Conservation (phyloP, 2,797 vertebrate species). For the Sarcoramphus papa region DNA sequence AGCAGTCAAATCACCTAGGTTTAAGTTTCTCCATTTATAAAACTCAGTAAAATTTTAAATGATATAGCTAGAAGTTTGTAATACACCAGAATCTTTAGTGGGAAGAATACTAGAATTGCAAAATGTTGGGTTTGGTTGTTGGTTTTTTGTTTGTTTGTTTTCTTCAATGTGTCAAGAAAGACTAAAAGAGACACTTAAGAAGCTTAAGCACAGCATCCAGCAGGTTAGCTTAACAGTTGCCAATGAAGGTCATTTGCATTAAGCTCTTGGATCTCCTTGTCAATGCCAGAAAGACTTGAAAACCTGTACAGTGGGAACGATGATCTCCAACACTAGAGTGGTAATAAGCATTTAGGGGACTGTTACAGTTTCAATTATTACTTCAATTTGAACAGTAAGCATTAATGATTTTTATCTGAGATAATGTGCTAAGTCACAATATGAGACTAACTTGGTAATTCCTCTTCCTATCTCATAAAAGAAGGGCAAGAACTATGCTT, state of each 20-base stretch:
- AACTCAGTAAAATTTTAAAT: neutral
- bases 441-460: neutral
- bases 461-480: neutral
- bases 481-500: neutral
- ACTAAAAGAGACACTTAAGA: neutral
- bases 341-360: neutral
- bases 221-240: neutral
- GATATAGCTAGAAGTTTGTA: neutral
- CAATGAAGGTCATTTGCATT: neutral
- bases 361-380: neutral
- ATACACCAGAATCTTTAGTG: neutral
- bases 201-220: neutral
- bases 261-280: neutral
- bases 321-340: neutral
- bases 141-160: neutral
- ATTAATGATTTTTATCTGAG: neutral
- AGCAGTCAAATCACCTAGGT: neutral
- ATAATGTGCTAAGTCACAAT: neutral
- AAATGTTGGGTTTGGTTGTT: neutral
- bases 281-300: neutral
- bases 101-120: neutral
- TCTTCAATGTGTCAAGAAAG: neutral
- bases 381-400: neutral
- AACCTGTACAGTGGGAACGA: neutral
- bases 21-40: neutral